phyloP scores from a whole-genome alignment of 1,140 invertebrate species.

The Lasioglossum baleicum region DNA sequence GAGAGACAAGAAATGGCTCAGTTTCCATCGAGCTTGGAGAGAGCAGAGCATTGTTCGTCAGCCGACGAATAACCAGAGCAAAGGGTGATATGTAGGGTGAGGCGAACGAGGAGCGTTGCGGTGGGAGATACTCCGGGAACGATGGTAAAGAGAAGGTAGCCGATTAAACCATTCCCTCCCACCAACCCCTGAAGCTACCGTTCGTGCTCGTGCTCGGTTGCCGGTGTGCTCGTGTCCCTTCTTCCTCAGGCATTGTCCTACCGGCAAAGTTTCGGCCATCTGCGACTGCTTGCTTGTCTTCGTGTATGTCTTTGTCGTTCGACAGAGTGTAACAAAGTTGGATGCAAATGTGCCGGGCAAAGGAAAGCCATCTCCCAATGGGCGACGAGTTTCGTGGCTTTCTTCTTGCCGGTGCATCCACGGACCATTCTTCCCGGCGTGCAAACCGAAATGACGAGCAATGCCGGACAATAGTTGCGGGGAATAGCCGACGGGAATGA shows the following conservation, averaged over 20 bases:
- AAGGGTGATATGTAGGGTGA: slow-evolving; percentile 41
- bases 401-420: slow-evolving; percentile 12
- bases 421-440: slow-evolving; percentile 25
- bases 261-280: slow-evolving; percentile 45
- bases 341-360: slow-evolving; percentile 46
- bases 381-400: slow-evolving; percentile 7
- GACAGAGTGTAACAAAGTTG: slow-evolving; percentile 43
- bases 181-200: no score
- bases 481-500: background rate
- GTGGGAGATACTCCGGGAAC: background rate
- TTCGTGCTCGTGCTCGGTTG: slow-evolving; percentile 1
- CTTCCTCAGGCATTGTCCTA: slow-evolving; percentile 28
- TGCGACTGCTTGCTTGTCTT: slow-evolving; percentile 28
- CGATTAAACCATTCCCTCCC: slow-evolving; percentile 31
- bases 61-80: slow-evolving; percentile 44
- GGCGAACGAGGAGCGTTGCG: background rate
- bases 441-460: slow-evolving; percentile 24
- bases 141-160: slow-evolving; percentile 23
- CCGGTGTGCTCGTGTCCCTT: slow-evolving; percentile 5
- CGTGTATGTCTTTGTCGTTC: slow-evolving; percentile 45
- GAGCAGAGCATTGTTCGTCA: slow-evolving; percentile 40
- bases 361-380: slow-evolving; percentile 26
- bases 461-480: slow-evolving; percentile 9
- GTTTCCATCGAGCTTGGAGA: slow-evolving; percentile 41
- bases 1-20: slow-evolving; percentile 18